These are phyloP conservation scores for Corydoras maculifer DNA, from an alignment of 2,113 vertebrate genomes.

Conservation along the genomic window DNA sequence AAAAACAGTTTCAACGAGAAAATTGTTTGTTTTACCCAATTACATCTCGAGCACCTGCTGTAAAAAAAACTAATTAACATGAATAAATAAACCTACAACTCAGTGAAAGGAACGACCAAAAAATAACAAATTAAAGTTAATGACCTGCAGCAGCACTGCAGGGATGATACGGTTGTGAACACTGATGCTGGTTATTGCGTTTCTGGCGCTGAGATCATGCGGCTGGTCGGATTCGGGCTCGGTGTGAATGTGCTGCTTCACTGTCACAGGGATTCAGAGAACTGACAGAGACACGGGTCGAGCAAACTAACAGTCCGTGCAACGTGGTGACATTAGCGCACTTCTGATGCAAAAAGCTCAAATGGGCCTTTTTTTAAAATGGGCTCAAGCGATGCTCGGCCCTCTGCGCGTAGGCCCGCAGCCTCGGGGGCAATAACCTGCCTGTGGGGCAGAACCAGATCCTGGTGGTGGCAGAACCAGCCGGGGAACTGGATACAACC, in stretches of 20 bases:
- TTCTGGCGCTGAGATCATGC: no score
- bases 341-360: not conserved
- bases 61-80: no score
- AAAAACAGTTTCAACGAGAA: no score
- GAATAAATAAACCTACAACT: no score
- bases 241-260: conserved; percentile 26
- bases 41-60: no score
- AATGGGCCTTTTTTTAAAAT: not conserved
- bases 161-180: no score
- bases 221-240: no score
- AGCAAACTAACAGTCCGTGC: conserved; percentile 8
- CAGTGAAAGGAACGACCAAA: no score
- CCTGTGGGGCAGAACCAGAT: conserved; percentile 70
- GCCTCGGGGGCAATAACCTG: conserved; percentile 47
- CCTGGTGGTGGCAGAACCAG: conserved; percentile 54
- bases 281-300: conserved; percentile 20
- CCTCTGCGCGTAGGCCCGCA: conserved; percentile 42
- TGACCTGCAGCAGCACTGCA: no score
- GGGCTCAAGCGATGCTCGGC: not conserved
- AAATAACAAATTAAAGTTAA: no score
- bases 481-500: conserved; percentile 60
- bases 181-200: no score
- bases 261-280: conserved; percentile 38
- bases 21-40: no score
- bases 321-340: not conserved